Percentiles rank a stretch among this genome's conserved stretches.
phyloP scores from a whole-genome alignment of 35 echinoderm and acorn worm species.

The Heliocidaris erythrogramma region DNA sequence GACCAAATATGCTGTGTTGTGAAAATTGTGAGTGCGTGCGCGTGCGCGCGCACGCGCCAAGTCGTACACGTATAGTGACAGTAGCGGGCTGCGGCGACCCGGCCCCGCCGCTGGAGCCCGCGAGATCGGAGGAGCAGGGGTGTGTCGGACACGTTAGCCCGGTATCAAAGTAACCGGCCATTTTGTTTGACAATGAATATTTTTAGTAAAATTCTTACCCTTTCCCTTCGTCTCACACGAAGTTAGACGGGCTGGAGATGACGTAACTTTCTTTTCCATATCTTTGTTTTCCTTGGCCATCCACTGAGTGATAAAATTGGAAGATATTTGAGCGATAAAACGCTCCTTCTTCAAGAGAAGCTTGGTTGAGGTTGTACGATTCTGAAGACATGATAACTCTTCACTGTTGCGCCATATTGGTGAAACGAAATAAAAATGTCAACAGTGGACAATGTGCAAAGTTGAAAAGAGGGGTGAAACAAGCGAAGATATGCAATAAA shows the following conservation, averaged over 20 bases:
- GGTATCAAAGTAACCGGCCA: too few relatives aligned
- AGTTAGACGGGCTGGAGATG: conserved; percentile 51
- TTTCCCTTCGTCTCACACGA: conserved; percentile 68
- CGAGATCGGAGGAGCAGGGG: too few relatives aligned
- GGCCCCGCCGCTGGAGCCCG: too few relatives aligned
- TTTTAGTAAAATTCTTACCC: conserved; percentile 42
- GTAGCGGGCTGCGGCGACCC: too few relatives aligned
- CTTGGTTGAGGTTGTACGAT: conserved; percentile 51
- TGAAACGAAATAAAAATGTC: conserved; percentile 61
- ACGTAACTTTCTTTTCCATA: conserved; percentile 78
- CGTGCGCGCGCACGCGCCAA: too few relatives aligned
- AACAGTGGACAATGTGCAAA: conserved; percentile 46
- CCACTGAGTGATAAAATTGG: conserved; percentile 36
- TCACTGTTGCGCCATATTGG: conserved; percentile 74
- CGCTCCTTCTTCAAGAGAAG: conserved; percentile 63
- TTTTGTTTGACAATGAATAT: too few relatives aligned
- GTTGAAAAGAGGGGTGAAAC: conserved; percentile 50
- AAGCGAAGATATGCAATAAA: conserved; percentile 36
- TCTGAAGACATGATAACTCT: conserved; percentile 65
- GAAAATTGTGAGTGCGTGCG: too few relatives aligned
- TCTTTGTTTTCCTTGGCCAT: conserved; percentile 71
- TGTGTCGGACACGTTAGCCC: too few relatives aligned
- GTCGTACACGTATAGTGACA: too few relatives aligned
- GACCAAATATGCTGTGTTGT: background rate
- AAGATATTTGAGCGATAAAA: conserved; percentile 51